Conservation (phyloP, 2,797 vertebrate species). For the Coregonus ussuriensis region DNA sequence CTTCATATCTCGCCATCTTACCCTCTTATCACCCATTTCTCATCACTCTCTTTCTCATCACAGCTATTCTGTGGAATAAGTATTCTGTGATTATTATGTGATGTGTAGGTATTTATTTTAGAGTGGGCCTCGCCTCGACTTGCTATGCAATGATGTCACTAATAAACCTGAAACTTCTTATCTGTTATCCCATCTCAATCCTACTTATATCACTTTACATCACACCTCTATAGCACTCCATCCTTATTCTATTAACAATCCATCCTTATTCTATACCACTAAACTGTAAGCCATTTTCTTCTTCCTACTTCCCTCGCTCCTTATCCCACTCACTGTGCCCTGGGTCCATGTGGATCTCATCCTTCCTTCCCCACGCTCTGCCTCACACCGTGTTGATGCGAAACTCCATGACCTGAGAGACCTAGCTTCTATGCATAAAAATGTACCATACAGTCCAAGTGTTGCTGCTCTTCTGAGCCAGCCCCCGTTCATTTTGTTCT, state of each 20-base stretch:
- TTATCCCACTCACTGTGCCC: neutral
- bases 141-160: too few species aligned
- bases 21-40: too few species aligned
- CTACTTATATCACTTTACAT: too few species aligned
- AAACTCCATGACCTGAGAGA: slow-evolving; percentile 65
- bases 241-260: neutral
- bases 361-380: neutral
- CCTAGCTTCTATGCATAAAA: slow-evolving; percentile 69
- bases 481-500: slow-evolving; percentile 38
- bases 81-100: too few species aligned
- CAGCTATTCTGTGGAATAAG: too few species aligned
- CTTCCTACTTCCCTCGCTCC: neutral
- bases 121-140: too few species aligned
- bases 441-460: slow-evolving; percentile 58
- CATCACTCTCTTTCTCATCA: too few species aligned
- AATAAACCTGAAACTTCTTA: neutral
- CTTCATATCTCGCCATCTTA: neutral
- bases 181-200: slow-evolving; percentile 26
- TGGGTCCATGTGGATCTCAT: too few species aligned
- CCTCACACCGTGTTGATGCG: slow-evolving; percentile 63
- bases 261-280: neutral
- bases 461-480: slow-evolving; percentile 41
- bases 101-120: too few species aligned
- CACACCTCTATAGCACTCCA: neutral
- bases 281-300: neutral